Conservation (phyloP, 2,888 invertebrate species). For the Macaria notata region DNA sequence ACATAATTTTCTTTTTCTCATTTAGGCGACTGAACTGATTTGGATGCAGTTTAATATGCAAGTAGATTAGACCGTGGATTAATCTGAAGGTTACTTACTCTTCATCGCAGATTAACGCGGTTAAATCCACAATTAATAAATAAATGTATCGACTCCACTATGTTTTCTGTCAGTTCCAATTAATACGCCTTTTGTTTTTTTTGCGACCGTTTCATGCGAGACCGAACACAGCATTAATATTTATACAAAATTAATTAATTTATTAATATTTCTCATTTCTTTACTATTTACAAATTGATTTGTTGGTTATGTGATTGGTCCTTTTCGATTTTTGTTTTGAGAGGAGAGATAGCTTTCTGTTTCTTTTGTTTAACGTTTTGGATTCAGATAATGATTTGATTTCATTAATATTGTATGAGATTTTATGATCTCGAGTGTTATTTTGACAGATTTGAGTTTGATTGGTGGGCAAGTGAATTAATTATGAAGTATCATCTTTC, state of each 20-base stretch:
- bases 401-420: constrained; percentile 8
- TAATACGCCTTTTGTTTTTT: constrained; percentile 70
- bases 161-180: constrained; percentile 60
- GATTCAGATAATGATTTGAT: neutral
- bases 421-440: neutral
- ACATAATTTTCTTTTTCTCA: no score
- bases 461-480: neutral
- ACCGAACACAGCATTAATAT: constrained; percentile 64
- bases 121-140: no score
- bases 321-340: constrained; percentile 32
- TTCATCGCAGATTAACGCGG: no score
- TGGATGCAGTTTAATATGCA: no score
- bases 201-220: constrained; percentile 61
- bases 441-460: constrained; percentile 2
- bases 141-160: constrained; percentile 50
- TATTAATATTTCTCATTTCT: constrained; percentile 53
- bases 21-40: no score
- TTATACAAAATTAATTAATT: constrained; percentile 66
- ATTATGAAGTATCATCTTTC: no score
- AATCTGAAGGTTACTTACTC: no score
- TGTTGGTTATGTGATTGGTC: constrained; percentile 56
- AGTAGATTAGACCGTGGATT: no score
- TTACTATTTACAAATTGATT: constrained; percentile 65
- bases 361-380: neutral
- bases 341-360: constrained; percentile 11